These are phyloP conservation scores for Tipula confusa DNA, from an alignment of 2,888 invertebrate species.

Conservation along the genomic window DNA sequence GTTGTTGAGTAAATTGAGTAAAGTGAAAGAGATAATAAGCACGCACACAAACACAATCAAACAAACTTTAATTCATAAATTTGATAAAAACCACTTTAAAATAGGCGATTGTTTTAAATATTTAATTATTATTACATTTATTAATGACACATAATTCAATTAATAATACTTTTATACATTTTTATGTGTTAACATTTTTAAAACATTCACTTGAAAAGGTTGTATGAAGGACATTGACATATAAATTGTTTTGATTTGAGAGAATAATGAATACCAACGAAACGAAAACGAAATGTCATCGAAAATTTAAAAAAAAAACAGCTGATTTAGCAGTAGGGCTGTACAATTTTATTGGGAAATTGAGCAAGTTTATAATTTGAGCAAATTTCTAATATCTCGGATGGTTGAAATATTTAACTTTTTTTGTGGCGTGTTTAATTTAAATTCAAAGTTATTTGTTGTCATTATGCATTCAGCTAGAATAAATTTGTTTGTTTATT, in stretches of 20 bases:
- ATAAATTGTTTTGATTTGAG: neutral
- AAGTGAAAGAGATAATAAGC: neutral
- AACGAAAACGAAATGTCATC: neutral
- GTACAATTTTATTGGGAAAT: neutral
- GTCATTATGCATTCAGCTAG: no score
- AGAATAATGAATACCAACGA: neutral
- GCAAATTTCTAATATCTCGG: no score
- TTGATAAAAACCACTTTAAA: neutral
- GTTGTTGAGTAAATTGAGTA: neutral
- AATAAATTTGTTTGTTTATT: no score
- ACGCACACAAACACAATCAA: neutral
- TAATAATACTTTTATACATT: neutral
- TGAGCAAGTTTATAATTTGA: no score
- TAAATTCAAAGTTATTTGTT: no score
- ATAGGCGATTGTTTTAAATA: neutral
- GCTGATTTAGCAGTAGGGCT: neutral
- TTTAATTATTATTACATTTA: neutral
- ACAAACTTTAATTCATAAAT: neutral
- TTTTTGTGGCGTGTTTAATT: no score
- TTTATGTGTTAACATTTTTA: neutral
- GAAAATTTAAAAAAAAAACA: neutral
- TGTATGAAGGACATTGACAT: constrained; percentile 30
- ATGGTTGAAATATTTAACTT: no score
- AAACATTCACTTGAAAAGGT: neutral
- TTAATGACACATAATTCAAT: neutral